phyloP scores from a whole-genome alignment of 2,888 invertebrate species.

The Linnaemya tessellans region DNA sequence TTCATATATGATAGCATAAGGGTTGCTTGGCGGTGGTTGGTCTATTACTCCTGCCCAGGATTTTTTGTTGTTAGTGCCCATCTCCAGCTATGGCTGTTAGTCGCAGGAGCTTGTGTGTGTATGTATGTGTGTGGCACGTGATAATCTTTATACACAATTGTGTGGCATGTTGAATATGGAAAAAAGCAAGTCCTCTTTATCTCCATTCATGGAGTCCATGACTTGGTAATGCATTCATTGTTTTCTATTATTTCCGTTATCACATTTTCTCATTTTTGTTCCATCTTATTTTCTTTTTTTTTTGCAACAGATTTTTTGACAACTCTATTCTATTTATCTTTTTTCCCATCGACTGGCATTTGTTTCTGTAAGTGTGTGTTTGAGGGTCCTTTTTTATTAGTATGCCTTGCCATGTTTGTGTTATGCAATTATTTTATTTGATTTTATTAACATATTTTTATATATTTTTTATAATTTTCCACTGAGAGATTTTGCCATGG shows the following conservation, averaged over 20 bases:
- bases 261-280: constrained; percentile 63
- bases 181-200: constrained; percentile 40
- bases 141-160: constrained; percentile 59
- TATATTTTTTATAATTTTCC: constrained; percentile 56
- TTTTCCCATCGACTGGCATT: constrained; percentile 59
- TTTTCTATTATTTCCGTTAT: constrained; percentile 72
- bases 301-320: constrained; percentile 61
- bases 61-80: constrained; percentile 41
- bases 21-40: constrained; percentile 82
- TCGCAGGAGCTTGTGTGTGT: constrained; percentile 10
- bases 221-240: constrained; percentile 72
- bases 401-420: constrained; percentile 74
- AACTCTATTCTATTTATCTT: constrained; percentile 65
- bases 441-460: constrained; percentile 77
- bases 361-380: constrained; percentile 58
- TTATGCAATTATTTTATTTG: constrained; percentile 73
- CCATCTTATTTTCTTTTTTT: constrained; percentile 53
- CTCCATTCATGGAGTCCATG: constrained; percentile 67
- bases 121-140: constrained; percentile 63
- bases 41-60: constrained; percentile 81
- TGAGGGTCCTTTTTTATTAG: constrained; percentile 64
- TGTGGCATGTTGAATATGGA: constrained; percentile 31
- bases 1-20: constrained; percentile 74
- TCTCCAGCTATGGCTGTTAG: constrained; percentile 55
- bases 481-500: constrained; percentile 78